These are phyloP conservation scores for Naja naja DNA, from an alignment of 2,113 vertebrate genomes.

Conservation along the genomic window DNA sequence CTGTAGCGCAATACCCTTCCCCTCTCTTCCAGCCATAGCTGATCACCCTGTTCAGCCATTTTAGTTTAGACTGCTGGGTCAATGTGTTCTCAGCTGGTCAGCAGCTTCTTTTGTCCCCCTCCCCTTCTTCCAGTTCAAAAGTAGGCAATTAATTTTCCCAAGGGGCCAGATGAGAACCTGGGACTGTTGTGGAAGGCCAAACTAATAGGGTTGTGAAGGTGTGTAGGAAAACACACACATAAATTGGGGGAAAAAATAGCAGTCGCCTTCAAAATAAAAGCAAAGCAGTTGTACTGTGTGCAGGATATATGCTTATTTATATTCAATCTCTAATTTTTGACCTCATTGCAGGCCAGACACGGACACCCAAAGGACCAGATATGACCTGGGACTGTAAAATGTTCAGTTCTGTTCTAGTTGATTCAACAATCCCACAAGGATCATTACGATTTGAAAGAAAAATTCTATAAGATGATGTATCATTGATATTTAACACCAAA, in stretches of 20 bases:
- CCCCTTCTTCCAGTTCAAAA: not conserved
- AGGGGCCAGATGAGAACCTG: too few relatives aligned
- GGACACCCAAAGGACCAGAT: not conserved
- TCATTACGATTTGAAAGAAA: too few relatives aligned
- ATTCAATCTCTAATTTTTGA: not conserved
- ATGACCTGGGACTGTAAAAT: too few relatives aligned
- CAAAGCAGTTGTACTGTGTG: too few relatives aligned
- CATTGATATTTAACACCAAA: too few relatives aligned
- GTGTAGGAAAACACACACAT: not conserved
- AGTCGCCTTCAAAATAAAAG: too few relatives aligned
- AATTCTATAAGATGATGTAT: too few relatives aligned
- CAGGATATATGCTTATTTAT: not conserved
- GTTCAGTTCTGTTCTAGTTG: not conserved
- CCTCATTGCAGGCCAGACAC: not conserved
- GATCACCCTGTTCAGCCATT: not conserved
- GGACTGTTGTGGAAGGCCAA: too few relatives aligned
- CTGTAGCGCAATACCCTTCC: not conserved
- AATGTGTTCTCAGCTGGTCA: not conserved
- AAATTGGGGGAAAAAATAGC: not conserved
- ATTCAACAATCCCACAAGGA: not conserved
- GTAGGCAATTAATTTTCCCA: too few relatives aligned
- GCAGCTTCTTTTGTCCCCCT: not conserved
- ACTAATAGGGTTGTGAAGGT: too few relatives aligned
- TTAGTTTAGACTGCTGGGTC: not conserved
- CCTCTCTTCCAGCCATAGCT: not conserved